Percentiles rank a stretch among this genome's conserved stretches.
These are phyloP conservation scores for Oncorhynchus nerka DNA, from an alignment of 2,113 vertebrate species.

Conservation along the genomic window DNA sequence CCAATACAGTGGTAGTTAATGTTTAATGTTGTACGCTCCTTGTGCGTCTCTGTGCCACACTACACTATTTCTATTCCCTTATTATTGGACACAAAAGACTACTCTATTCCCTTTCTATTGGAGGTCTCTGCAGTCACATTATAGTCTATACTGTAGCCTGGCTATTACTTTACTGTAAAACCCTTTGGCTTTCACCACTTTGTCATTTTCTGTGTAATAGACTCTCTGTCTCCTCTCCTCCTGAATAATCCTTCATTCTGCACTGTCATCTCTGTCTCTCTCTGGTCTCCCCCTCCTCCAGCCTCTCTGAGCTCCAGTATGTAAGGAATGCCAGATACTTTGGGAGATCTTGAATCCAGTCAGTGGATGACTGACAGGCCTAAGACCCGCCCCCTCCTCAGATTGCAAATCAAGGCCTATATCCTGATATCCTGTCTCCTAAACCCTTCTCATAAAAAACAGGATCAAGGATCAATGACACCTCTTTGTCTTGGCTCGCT, in stretches of 20 bases:
- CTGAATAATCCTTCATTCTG: conserved; percentile 39
- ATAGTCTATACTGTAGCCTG: background rate
- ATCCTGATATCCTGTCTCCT: no score
- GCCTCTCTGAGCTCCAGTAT: conserved; percentile 45
- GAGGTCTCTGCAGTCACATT: background rate
- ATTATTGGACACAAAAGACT: no score
- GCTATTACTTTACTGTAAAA: conserved; percentile 16
- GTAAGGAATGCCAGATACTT: conserved; percentile 60
- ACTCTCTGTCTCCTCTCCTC: conserved; percentile 8
- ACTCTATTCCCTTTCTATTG: background rate
- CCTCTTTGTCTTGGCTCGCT: conserved; percentile 14
- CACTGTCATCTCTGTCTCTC: conserved; percentile 29
- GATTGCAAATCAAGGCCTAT: conserved; percentile 29
- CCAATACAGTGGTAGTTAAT: no score
- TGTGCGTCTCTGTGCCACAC: background rate
- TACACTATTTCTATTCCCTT: background rate
- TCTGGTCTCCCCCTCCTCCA: conserved; percentile 27
- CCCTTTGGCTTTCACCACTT: conserved; percentile 23
- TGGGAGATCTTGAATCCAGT: conserved; percentile 46
- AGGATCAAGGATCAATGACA: background rate
- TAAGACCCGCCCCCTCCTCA: conserved; percentile 21
- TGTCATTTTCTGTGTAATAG: conserved; percentile 12
- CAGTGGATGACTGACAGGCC: conserved; percentile 51
- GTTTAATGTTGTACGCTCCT: no score
- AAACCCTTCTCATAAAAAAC: conserved; percentile 13